Evolutionary conservation across 2,797 vertebrate species (phyloP).

Genomic region (Platalea minor): DNA sequence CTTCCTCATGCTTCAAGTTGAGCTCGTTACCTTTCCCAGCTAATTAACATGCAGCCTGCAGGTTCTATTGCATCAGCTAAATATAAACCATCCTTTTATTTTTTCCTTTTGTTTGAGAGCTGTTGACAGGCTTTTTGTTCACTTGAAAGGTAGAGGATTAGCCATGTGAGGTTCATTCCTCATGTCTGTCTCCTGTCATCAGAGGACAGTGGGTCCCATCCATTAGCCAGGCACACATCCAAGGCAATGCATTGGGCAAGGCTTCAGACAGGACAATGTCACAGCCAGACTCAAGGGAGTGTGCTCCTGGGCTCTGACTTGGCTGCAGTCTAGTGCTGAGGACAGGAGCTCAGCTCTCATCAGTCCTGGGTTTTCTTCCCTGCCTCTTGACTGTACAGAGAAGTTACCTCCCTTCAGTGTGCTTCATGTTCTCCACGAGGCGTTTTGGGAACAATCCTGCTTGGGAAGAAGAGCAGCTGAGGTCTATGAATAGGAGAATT

Average conservation of each 20-base stretch:
- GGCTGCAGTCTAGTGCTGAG: not conserved
- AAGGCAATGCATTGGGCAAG: not conserved
- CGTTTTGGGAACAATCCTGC: not conserved
- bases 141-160: slow-evolving; percentile 63
- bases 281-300: not conserved
- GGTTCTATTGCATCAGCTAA: slow-evolving; percentile 50
- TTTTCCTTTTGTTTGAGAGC: slow-evolving; percentile 45
- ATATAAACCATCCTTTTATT: slow-evolving; percentile 58
- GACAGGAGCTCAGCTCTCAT: not conserved
- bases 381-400: not conserved
- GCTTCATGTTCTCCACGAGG: not conserved
- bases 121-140: slow-evolving; percentile 63
- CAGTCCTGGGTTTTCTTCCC: not conserved
- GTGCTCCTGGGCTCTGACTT: not conserved
- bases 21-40: not conserved
- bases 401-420: not conserved
- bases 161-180: slow-evolving; percentile 36
- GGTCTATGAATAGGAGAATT: not conserved
- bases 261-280: not conserved
- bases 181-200: slow-evolving; percentile 20
- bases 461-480: not conserved
- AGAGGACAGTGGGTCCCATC: not conserved
- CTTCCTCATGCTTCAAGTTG: not conserved
- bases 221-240: not conserved
- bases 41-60: slow-evolving; percentile 57